Evolutionary conservation across 2,888 invertebrate species (phyloP).

Genomic region (Prosopocoilus inquinatus): DNA sequence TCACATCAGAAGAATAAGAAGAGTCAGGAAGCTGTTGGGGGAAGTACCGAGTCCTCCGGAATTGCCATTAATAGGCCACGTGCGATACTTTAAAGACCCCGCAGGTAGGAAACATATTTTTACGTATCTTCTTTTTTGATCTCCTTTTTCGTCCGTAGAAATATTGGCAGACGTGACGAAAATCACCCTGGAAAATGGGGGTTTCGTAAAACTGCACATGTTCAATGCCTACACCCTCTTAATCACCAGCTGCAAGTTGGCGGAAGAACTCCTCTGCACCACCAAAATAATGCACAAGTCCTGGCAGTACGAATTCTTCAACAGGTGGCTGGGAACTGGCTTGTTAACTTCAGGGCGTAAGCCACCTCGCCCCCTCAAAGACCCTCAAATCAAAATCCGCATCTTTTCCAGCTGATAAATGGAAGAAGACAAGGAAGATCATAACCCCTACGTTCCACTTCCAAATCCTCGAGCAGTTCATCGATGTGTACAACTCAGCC

Average conservation of each 20-base stretch:
- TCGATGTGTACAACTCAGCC: constrained; percentile 48
- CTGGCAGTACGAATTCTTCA: constrained; percentile 34
- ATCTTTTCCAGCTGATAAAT: constrained; percentile 43
- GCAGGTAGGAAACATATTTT: not conserved
- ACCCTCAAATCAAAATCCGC: not conserved
- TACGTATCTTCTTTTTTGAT: not conserved
- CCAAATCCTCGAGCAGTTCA: constrained; percentile 48
- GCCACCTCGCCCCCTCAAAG: not conserved
- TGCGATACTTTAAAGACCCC: not conserved
- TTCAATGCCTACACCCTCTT: constrained; percentile 13
- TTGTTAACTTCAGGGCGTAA: constrained; percentile 38
- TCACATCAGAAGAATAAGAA: no score
- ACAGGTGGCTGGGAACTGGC: constrained; percentile 39
- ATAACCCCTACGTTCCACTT: constrained; percentile 53
- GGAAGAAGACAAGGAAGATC: constrained; percentile 49
- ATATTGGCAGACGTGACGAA: constrained; percentile 7
- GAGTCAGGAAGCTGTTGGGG: not conserved
- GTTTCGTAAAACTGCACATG: constrained; percentile 14
- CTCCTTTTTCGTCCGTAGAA: not conserved
- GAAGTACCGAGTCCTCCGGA: not conserved
- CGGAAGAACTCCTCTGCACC: constrained; percentile 32
- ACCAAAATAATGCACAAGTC: constrained; percentile 37
- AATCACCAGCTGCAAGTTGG: constrained; percentile 25
- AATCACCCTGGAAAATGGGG: constrained; percentile 3
- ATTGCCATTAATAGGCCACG: constrained; percentile 1